Evolutionary conservation across 2,888 invertebrate genomes (phyloP), one percentile per base, ranked within the genome.

Genomic region (Malacosoma neustria): DNA sequence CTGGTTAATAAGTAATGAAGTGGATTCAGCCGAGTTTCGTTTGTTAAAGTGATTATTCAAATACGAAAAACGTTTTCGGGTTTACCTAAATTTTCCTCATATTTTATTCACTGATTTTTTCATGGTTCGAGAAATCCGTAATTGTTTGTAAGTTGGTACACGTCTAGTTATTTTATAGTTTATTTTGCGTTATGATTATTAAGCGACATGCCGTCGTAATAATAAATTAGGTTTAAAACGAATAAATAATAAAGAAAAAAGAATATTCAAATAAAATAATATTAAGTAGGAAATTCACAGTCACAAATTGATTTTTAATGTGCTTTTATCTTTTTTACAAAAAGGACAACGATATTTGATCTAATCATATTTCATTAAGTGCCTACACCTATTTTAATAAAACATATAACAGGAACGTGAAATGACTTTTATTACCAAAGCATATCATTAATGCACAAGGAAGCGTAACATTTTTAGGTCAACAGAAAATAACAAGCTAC

Each of bases 1-100:
- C 72, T 73, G 74, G 73, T 82, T 81, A 84, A 81, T 84, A 84
- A 81, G 66, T 81, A 84, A 85, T 82, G 82, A 82, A 75, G 68
- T 60, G 67, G 70, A 72, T 73, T 75, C 72, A 64, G 60, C 59
- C 54, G 71, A 79, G 73, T 81, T 81, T 79, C 81, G 79, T 84
- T 81, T 82, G 80, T 76, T 77, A 80, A 82, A 81, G 76, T 82
- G 79, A 82, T 84, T 85, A 84, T 85, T 84, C 79, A 85, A 85
- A 84, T 82, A 80, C 72, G 72, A 69, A 82, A 84, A 85, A 77
- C 80, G 80, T 76, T 82, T 76, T 79, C 64, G 74, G 77, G 72
- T 77, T 76, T 75, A 64, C 72, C 67, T 76, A 73, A 82, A 81
- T 71, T 82, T 79, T 64, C 57, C 76, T 81, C 74, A 84, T 84